These are phyloP conservation scores for Conger conger DNA, from an alignment of 2,113 vertebrate genomes.

Conservation along the genomic window DNA sequence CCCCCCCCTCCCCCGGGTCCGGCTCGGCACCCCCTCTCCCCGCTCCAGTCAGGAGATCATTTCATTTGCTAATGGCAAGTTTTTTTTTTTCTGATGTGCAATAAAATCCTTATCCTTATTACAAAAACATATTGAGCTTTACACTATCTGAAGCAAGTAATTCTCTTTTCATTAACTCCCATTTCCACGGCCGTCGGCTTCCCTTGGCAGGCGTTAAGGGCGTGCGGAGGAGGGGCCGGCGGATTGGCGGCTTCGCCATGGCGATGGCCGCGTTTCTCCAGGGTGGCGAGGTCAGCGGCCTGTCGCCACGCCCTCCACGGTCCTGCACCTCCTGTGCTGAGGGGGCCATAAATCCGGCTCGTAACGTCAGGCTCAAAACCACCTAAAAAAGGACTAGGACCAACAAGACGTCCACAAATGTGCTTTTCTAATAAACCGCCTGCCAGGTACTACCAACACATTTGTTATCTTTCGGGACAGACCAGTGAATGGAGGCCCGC, in stretches of 20 bases:
- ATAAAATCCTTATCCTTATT: constrained; percentile 29
- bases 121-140: constrained; percentile 29
- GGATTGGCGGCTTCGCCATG: not conserved
- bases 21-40: not conserved
- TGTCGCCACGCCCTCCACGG: not conserved
- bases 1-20: not conserved
- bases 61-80: constrained; percentile 28
- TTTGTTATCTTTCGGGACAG: not conserved
- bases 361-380: not conserved
- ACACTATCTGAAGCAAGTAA: constrained; percentile 27
- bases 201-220: not conserved
- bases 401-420: too few relatives aligned
- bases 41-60: not conserved
- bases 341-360: not conserved
- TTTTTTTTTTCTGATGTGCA: constrained; percentile 17
- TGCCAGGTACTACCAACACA: too few relatives aligned
- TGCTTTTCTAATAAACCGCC: too few relatives aligned
- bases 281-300: not conserved
- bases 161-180: constrained; percentile 27
- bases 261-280: not conserved
- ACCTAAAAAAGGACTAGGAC: not conserved
- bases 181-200: constrained; percentile 11
- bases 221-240: not conserved
- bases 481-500: not conserved
- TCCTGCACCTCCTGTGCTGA: too few relatives aligned